phyloP scores from a whole-genome alignment of 2,888 invertebrate species.

The Agapetus fuscipes region DNA sequence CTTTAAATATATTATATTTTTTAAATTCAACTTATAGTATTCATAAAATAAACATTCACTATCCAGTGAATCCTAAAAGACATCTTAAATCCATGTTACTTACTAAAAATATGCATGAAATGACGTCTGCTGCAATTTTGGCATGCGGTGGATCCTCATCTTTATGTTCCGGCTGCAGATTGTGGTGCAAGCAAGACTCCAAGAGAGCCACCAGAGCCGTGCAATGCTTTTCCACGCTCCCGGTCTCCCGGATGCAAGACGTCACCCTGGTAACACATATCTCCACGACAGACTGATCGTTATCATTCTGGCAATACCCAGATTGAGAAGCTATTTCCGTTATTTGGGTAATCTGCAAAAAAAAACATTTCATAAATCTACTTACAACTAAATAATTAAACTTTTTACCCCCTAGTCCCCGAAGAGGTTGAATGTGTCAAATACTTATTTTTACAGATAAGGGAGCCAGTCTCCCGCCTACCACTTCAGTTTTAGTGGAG shows the following conservation, averaged over 20 bases:
- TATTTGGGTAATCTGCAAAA: constrained; percentile 57
- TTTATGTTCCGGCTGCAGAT: constrained; percentile 63
- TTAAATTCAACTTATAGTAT: too few relatives aligned
- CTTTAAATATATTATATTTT: too few relatives aligned
- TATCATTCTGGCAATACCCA: constrained; percentile 76
- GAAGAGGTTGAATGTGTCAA: too few relatives aligned
- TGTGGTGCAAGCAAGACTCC: constrained; percentile 82
- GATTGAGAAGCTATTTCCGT: constrained; percentile 73
- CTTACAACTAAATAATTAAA: too few relatives aligned
- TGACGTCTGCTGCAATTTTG: constrained; percentile 91
- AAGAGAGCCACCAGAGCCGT: constrained; percentile 73
- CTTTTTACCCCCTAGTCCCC: too few relatives aligned
- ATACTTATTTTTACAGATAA: too few relatives aligned
- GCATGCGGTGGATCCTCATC: constrained; percentile 93
- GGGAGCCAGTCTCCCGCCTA: too few relatives aligned
- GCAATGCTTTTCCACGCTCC: constrained; percentile 78
- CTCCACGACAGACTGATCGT: constrained; percentile 91
- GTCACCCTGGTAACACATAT: constrained; percentile 88
- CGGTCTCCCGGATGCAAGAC: constrained; percentile 83
- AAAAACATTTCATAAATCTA: constrained; percentile 12
- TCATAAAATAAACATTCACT: too few relatives aligned
- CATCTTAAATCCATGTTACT: too few relatives aligned
- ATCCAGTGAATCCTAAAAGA: too few relatives aligned
- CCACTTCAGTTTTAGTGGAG: too few relatives aligned
- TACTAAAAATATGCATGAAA: constrained; percentile 90